These are phyloP conservation scores for Mantis religiosa DNA, from an alignment of 2,888 invertebrate genomes.

Conservation along the genomic window DNA sequence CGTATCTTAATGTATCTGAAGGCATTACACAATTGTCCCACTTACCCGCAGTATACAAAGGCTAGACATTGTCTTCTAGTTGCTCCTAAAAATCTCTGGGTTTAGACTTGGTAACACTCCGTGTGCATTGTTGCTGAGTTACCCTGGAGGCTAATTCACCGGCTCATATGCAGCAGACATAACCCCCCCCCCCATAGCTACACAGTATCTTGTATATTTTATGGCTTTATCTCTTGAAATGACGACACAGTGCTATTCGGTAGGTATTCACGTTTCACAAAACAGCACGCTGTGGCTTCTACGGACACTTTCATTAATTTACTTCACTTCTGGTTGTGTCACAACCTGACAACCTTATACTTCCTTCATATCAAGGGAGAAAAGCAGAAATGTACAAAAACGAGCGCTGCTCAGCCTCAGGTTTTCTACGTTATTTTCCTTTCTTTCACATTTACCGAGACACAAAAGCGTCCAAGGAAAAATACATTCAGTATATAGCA, in stretches of 20 bases:
- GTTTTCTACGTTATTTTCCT: background rate
- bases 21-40: too few species aligned
- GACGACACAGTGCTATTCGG: background rate
- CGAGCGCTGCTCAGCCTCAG: background rate
- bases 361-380: slow-evolving; percentile 9
- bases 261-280: background rate
- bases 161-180: background rate
- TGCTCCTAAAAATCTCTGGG: too few species aligned
- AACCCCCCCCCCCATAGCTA: background rate
- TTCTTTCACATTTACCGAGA: background rate
- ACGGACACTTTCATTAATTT: slow-evolving; percentile 30
- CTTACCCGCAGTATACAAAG: too few species aligned
- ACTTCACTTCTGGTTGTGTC: slow-evolving; percentile 26
- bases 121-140: background rate
- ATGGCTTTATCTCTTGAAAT: background rate
- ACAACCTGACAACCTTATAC: slow-evolving; percentile 20
- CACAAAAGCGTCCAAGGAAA: background rate
- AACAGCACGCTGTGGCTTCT: slow-evolving; percentile 17
- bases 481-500: background rate
- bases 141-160: background rate
- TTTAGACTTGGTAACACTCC: too few species aligned
- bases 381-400: background rate
- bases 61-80: too few species aligned
- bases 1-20: too few species aligned
- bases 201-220: background rate